Evolutionary conservation across 1,140 invertebrate genomes (phyloP).

Genomic region (Drosophila bocqueti): DNA sequence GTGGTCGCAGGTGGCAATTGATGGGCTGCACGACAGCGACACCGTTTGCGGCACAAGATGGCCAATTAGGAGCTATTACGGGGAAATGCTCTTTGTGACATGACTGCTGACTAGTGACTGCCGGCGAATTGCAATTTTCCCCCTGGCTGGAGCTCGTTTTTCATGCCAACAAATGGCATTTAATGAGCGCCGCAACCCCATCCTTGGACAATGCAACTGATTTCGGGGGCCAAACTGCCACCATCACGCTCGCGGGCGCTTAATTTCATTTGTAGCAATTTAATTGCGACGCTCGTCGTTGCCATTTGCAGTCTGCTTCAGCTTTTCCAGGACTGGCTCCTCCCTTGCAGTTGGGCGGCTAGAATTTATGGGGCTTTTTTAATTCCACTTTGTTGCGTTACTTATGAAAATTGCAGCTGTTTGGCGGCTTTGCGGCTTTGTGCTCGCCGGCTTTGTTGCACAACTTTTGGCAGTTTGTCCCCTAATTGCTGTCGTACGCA

Average conservation of each 20-base stretch:
- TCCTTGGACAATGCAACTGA: slow-evolving; percentile 58
- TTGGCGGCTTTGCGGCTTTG: slow-evolving; percentile 50
- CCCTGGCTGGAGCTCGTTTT: slow-evolving; percentile 7
- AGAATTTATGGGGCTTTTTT: slow-evolving; percentile 69
- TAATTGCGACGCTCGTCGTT: slow-evolving; percentile 59
- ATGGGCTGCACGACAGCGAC: slow-evolving; percentile 25
- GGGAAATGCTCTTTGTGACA: slow-evolving; percentile 8
- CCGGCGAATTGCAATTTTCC: slow-evolving; percentile 12
- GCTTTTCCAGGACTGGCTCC: slow-evolving; percentile 1
- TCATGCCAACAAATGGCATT: slow-evolving; percentile 48
- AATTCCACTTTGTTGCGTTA: slow-evolving; percentile 58
- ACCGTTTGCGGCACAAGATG: slow-evolving; percentile 23
- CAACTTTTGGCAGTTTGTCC: slow-evolving; percentile 52
- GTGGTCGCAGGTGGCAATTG: slow-evolving; percentile 13
- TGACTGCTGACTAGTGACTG: not conserved
- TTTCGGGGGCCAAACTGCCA: slow-evolving; percentile 39
- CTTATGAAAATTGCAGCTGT: slow-evolving; percentile 66
- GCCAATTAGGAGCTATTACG: slow-evolving; percentile 37
- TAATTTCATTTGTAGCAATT: slow-evolving; percentile 80
- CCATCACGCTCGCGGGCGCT: slow-evolving; percentile 68
- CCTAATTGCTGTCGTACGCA: slow-evolving; percentile 61
- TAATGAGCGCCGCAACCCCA: slow-evolving; percentile 43
- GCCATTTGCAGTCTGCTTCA: slow-evolving; percentile 30
- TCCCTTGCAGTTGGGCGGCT: not conserved
- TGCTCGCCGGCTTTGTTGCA: slow-evolving; percentile 23